phyloP scores from a whole-genome alignment of 1,140 invertebrate genomes.

The Megalopta genalis region DNA sequence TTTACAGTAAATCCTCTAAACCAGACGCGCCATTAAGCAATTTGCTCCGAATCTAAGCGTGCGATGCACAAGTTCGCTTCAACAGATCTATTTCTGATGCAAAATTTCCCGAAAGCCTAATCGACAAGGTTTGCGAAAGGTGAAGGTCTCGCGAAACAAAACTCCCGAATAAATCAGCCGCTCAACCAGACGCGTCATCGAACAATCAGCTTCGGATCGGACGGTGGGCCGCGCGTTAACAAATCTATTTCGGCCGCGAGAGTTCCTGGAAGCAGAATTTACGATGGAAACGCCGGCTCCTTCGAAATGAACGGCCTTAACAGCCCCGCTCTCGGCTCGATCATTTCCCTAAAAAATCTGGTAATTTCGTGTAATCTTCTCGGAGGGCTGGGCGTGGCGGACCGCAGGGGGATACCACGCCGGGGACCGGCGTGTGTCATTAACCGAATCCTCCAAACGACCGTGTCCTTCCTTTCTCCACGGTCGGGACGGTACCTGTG shows the following conservation, averaged over 20 bases:
- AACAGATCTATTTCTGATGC: too few species aligned
- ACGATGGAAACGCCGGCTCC: slow-evolving; percentile 34
- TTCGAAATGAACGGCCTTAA: slow-evolving; percentile 56
- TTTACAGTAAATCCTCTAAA: too few species aligned
- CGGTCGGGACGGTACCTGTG: slow-evolving; percentile 17
- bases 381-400: slow-evolving; percentile 51
- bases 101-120: too few species aligned
- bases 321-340: slow-evolving; percentile 31
- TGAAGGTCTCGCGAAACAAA: too few species aligned
- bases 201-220: too few species aligned
- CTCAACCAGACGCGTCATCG: too few species aligned
- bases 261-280: slow-evolving; percentile 3
- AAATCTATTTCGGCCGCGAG: not conserved
- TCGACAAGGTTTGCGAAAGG: too few species aligned
- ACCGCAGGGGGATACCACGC: slow-evolving; percentile 54
- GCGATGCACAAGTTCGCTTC: too few species aligned
- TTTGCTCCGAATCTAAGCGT: too few species aligned
- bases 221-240: not conserved
- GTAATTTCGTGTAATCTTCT: slow-evolving; percentile 64
- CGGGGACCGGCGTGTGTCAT: slow-evolving; percentile 55
- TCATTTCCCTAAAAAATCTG: slow-evolving; percentile 53
- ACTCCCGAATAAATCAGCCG: too few species aligned
- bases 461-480: slow-evolving; percentile 27
- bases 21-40: too few species aligned
- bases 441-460: slow-evolving; percentile 56